Base-by-base conservation (phyloP, 2,113 vertebrate genomes). In the Ascaphus truei region DNA sequence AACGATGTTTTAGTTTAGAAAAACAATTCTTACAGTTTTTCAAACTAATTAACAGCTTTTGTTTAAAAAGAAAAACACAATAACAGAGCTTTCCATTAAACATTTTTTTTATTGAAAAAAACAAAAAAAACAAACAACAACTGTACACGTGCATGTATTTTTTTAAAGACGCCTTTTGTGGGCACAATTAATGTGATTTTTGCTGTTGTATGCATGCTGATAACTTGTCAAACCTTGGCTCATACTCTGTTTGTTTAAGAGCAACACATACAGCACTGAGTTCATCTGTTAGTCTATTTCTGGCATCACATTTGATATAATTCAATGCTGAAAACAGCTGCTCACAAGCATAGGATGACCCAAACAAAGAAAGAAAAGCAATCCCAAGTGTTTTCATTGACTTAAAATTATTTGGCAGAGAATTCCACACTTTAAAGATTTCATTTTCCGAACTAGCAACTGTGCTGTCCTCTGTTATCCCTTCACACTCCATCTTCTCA, bases 151-250 rank as follows among this genome's bases (percentile, higher is more conserved):
- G n/a, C n/a, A n/a, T n/a, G n/a, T n/a, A n/a, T n/a, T n/a, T n/a
- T n/a, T n/a, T n/a, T n/a, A n/a, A n/a, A n/a, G n/a, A n/a, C n/a
- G n/a, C n/a, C n/a, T n/a, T n/a, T n/a, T n/a, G n/a, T n/a, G n/a
- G n/a, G n/a, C n/a, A n/a, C n/a, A n/a, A n/a, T n/a, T n/a, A n/a
- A n/a, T 34, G 33, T 13, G 20, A 5, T 51, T 26, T 26, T 22
- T 26, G 20, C 12, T 34, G n/a, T n/a, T 57, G 29, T 30, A 61
- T 61, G 37, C 58, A 61, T 52, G 45, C 55, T 11, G 61, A 63
- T 20, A 63, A 63, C 31, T 63, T 63, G 61, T 63, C 43, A 7
- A 48, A 45, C 43, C 43, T 48, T 63, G 61, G 61, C 43, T 63
- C 61, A 63, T 50, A 63, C 61, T 63, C 18, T 50, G 61, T 36